These are phyloP conservation scores for Neoniphon sammara DNA, from an alignment of 2,797 vertebrate genomes.

Conservation along the genomic window DNA sequence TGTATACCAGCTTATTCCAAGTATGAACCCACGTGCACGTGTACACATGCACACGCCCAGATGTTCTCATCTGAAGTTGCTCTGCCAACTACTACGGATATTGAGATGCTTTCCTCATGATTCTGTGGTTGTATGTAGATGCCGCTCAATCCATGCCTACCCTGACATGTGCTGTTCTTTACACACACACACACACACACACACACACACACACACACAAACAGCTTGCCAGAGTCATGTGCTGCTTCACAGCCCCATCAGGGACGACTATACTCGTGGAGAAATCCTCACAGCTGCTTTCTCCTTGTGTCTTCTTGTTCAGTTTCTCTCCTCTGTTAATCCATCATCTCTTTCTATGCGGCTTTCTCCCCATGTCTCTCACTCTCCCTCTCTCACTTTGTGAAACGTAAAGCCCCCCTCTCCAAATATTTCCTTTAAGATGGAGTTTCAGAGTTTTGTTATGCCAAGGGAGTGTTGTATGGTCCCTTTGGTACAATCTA, in stretches of 20 bases:
- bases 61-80: conserved; percentile 40
- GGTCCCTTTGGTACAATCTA: conserved; percentile 80
- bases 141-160: conserved; percentile 32
- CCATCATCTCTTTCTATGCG: conserved; percentile 76
- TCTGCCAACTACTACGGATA: conserved; percentile 29
- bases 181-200: conserved; percentile 13
- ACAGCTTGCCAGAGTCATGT: conserved; percentile 30
- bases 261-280: conserved; percentile 59
- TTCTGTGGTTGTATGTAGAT: conserved; percentile 49
- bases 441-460: conserved; percentile 86
- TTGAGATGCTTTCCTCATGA: conserved; percentile 28
- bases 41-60: conserved; percentile 15
- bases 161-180: neutral
- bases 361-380: conserved; percentile 58
- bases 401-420: conserved; percentile 80
- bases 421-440: conserved; percentile 87
- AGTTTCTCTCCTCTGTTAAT: conserved; percentile 73
- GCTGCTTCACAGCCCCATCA: conserved; percentile 72
- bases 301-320: conserved; percentile 74
- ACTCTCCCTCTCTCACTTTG: conserved; percentile 63
- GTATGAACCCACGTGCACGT: neutral
- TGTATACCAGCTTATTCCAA: conserved; percentile 15
- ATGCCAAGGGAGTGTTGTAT: conserved; percentile 77
- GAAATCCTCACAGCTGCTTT: conserved; percentile 81
- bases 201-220: conserved; percentile 38